Percentiles rank a stretch among this genome's conserved stretches.
Conservation (phyloP, 2,888 invertebrate genomes). For the Muschampia plurimacula region DNA sequence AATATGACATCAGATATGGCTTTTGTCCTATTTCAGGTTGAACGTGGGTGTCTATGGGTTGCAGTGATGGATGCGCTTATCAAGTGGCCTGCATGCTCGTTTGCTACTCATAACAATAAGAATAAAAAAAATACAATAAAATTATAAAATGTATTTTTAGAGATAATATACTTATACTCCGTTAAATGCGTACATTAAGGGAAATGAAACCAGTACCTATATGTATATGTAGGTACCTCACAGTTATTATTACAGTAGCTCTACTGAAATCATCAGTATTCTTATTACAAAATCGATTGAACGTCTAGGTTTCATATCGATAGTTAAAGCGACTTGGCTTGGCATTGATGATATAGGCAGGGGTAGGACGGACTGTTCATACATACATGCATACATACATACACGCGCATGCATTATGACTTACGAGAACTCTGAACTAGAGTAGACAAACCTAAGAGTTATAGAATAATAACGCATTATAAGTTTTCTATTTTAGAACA, state of each 20-base stretch:
- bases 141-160: too few species aligned
- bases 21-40: too few species aligned
- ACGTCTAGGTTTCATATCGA: not conserved
- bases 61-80: too few species aligned
- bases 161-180: too few species aligned
- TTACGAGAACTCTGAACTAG: not conserved
- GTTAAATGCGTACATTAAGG: too few species aligned
- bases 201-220: too few species aligned
- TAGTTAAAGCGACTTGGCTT: not conserved
- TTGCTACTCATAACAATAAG: too few species aligned
- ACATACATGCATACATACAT: not conserved
- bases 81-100: too few species aligned
- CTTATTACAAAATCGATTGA: not conserved
- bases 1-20: too few species aligned
- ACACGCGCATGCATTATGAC: constrained; percentile 2
- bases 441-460: not conserved
- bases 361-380: not conserved
- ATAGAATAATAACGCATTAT: not conserved
- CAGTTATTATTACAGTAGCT: not conserved
- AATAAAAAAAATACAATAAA: too few species aligned
- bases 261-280: not conserved
- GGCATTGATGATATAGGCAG: not conserved
- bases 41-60: too few species aligned
- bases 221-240: too few species aligned
- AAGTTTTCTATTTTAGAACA: not conserved